These are phyloP conservation scores for Epinotia nisella DNA, from an alignment of 2,888 invertebrate species.

Conservation along the genomic window DNA sequence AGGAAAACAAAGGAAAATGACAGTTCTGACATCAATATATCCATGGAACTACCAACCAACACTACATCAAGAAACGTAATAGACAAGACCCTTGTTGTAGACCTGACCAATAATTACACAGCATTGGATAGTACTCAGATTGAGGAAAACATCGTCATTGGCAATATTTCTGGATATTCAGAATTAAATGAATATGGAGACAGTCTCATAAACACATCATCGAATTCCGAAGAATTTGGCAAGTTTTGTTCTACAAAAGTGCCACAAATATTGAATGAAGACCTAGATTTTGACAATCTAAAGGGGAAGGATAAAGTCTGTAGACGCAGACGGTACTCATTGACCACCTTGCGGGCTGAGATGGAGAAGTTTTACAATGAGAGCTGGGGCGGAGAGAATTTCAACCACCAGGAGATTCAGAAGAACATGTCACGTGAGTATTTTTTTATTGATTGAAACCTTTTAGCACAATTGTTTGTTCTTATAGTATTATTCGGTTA, in stretches of 20 bases:
- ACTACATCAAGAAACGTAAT: conserved; percentile 48
- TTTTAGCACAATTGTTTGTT: neutral
- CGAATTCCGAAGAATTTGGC: conserved; percentile 50
- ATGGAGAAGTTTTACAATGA: conserved; percentile 88
- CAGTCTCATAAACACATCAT: conserved; percentile 41
- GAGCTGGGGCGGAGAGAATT: conserved; percentile 87
- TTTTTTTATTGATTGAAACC: neutral
- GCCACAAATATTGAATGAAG: conserved; percentile 73
- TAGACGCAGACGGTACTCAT: conserved; percentile 69
- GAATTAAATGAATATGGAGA: conserved; percentile 62
- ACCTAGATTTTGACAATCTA: conserved; percentile 78
- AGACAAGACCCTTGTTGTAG: conserved; percentile 57
- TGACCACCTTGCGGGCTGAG: conserved; percentile 75
- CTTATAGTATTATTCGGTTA: too few species aligned
- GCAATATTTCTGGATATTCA: conserved; percentile 72
- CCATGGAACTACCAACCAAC: conserved; percentile 47
- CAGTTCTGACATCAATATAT: conserved; percentile 55
- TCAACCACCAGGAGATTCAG: conserved; percentile 83
- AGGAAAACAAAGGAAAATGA: conserved; percentile 51
- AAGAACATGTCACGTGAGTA: conserved; percentile 87
- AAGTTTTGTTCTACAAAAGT: conserved; percentile 76
- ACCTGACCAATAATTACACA: conserved; percentile 61
- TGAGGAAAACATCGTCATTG: conserved; percentile 73
- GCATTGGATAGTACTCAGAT: conserved; percentile 56
- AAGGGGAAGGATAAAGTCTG: conserved; percentile 71